Conservation (phyloP, 2,888 invertebrate genomes). For the Cryptus armator region DNA sequence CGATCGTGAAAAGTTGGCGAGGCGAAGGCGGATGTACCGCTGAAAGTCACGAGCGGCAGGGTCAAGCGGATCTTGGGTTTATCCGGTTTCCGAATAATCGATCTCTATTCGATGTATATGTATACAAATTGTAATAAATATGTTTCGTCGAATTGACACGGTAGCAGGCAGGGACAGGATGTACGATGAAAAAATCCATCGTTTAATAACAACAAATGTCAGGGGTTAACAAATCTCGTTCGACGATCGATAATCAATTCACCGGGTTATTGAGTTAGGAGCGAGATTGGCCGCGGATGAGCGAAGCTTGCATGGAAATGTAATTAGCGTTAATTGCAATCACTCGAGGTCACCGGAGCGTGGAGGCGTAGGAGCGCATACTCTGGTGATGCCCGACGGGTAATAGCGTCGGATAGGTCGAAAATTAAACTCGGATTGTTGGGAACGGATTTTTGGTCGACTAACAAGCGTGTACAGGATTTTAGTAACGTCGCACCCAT, state of each 20-base stretch:
- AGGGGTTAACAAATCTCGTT: not conserved
- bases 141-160: not conserved
- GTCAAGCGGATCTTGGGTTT: slow-evolving; percentile 54
- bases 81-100: slow-evolving; percentile 20
- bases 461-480: not conserved
- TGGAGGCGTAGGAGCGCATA: slow-evolving; percentile 24
- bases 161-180: not conserved
- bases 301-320: slow-evolving; percentile 8
- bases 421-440: slow-evolving; percentile 62
- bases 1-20: slow-evolving; percentile 71
- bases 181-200: not conserved
- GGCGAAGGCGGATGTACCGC: slow-evolving; percentile 69
- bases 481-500: no score
- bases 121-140: not conserved
- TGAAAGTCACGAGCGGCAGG: slow-evolving; percentile 53
- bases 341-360: slow-evolving; percentile 53
- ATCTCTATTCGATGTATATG: slow-evolving; percentile 11
- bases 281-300: slow-evolving; percentile 5
- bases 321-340: slow-evolving; percentile 78
- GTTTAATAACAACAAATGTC: not conserved
- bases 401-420: slow-evolving; percentile 45
- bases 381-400: not conserved
- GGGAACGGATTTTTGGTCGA: slow-evolving; percentile 5
- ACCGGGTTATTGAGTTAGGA: not conserved
- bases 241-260: slow-evolving; percentile 77